Base-by-base conservation (phyloP, 2,113 vertebrate species). In the Corydoras maculifer region DNA sequence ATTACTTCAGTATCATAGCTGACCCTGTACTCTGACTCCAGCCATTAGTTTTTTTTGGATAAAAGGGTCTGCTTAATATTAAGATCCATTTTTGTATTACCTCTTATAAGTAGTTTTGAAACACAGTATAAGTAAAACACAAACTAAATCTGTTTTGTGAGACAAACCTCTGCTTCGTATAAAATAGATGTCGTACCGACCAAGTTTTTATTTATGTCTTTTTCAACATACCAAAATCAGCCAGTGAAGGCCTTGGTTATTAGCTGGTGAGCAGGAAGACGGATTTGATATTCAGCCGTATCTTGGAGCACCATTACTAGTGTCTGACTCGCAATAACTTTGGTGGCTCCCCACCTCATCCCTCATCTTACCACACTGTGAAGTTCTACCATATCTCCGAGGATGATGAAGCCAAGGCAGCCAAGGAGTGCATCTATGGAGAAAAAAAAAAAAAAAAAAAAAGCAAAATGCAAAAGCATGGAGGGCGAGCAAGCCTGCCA, bases 361-460 rank as follows among this genome's bases (percentile, higher is more conserved):
- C 68, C 62, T 14, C 70, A 55, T 83, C 82, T 83, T 84, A 80
- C 80, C 86, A 84, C 87, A 90, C 89, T 89, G 89, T 88, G 87
- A 90, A 88, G 82, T 83, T 84, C 70, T 85, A 78, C 84, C 76
- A 84, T 77, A 84, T 85, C 83, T 84, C 82, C 84, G 84, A 82
- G 79, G 82, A 84, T 82, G 30, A 58, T 43, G 30, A 29, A 43
- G 48, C 43, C 5, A 30, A 65, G 14, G 62, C 49, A 67, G 65
- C 77, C 77, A 79, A 78, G 79, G 73, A 77, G 76, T 80, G 72
- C 76, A 68, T 8, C 54, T 15, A 57, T 1, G 3, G 12, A 14
- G 12, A n/a, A 57, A 57, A 57, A 8, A 53, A 6, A 12, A 3
- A 53, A 53, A 53, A 43, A 43, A 2, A 2, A 8, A 53, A 6